Evolutionary conservation across 2,888 invertebrate species (phyloP).

Genomic region (Eupithecia insigniata): DNA sequence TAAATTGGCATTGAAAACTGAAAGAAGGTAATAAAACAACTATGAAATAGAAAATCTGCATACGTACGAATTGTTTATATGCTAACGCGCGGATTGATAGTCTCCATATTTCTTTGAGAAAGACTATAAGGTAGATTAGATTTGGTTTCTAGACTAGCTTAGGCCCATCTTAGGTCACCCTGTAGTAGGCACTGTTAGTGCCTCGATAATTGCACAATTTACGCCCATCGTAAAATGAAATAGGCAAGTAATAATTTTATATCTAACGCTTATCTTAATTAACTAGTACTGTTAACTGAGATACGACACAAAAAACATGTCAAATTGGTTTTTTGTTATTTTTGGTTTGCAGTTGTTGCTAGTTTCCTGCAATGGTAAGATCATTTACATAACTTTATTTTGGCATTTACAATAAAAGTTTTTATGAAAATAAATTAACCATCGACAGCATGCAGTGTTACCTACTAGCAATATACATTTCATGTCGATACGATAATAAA

Average conservation of each 20-base stretch:
- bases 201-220: not conserved
- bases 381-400: constrained; percentile 3
- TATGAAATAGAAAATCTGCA: not conserved
- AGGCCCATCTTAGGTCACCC: not conserved
- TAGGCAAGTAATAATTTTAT: constrained; percentile 3
- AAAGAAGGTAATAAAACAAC: not conserved
- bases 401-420: not conserved
- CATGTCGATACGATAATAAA: not conserved
- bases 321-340: constrained; percentile 17
- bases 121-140: not conserved
- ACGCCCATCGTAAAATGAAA: constrained; percentile 8
- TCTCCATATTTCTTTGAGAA: not conserved
- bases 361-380: constrained; percentile 25
- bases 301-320: constrained; percentile 27
- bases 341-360: constrained; percentile 19
- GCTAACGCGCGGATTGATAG: not conserved
- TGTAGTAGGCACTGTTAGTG: constrained; percentile 3
- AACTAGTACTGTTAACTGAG: constrained; percentile 16
- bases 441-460: not conserved
- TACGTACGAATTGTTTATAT: not conserved
- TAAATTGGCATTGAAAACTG: not conserved
- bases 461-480: not conserved
- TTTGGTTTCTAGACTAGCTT: not conserved
- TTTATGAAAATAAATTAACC: not conserved
- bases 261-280: constrained; percentile 25